Conservation (phyloP, 2,113 vertebrate species). For the Pteronura brasiliensis region DNA sequence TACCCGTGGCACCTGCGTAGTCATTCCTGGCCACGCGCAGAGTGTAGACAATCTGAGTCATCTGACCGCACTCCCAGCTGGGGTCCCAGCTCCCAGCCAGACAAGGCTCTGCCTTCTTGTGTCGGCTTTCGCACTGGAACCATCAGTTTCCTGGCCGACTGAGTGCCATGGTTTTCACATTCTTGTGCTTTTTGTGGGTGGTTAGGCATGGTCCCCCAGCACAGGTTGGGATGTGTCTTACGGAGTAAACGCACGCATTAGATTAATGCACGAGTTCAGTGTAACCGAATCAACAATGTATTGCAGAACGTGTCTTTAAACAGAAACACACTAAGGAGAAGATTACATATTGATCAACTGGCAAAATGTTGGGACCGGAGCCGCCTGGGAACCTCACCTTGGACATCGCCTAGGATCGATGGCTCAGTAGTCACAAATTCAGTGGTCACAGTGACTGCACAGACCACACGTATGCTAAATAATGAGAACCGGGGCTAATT, state of each 20-base stretch:
- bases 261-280: neutral
- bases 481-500: neutral
- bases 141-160: neutral
- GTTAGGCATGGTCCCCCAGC: neutral
- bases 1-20: accelerated
- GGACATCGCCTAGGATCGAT: neutral
- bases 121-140: neutral
- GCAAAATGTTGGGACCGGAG: neutral
- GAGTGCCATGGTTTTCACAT: neutral
- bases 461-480: neutral
- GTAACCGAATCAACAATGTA: neutral
- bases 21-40: neutral
- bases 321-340: neutral
- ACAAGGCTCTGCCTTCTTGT: neutral
- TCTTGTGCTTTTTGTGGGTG: neutral
- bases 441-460: neutral
- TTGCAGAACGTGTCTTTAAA: neutral
- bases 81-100: neutral
- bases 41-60: neutral
- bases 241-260: neutral
- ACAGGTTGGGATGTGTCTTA: neutral
- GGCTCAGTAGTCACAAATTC: neutral
- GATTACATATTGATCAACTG: neutral
- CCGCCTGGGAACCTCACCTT: neutral
- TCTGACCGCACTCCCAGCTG: accelerated